Evolutionary conservation across 2,888 invertebrate genomes (phyloP), one percentile per base, ranked within the genome.

Genomic region (Cynaeus angustus): DNA sequence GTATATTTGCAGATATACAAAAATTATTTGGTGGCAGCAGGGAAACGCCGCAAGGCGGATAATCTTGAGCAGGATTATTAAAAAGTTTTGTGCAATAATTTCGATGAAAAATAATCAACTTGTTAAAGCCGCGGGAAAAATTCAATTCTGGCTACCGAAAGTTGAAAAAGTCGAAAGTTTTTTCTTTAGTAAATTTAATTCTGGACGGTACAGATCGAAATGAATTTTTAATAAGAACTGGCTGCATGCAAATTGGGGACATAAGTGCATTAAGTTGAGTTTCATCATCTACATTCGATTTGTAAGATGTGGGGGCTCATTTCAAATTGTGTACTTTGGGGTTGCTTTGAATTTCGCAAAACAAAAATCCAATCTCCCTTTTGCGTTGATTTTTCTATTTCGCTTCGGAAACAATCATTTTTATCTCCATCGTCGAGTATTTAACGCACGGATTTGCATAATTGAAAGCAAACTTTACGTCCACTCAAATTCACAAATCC

Each of bases 21-120:
- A 61, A 61, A 61, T 26, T 61, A 50, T 61, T 28, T n/a, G 43
- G 12, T 12, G 48, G 16, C 12, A 50, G 26, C 37, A 26, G 10
- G 38, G 7, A 61, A 61, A 12, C 26, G 50, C 50, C 26, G 7
- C 10, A 7, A 37, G 61, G 21, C 13, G 38, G 50, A 48, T 50
- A 50, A 50, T 48, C 45, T 37, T 3, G 21, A 16, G 10, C 21
- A 4, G 30, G 59, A 28, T 59, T 59, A 59, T 59, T 59, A 59
- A 61, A 61, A 61, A 61, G 61, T 61, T 61, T 50, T 12, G 38
- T 33, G 26, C 48, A 61, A 48, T 61, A 61, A 61, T 61, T 61
- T 21, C 38, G 61, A 61, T 50, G 61, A 61, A 61, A 61, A 61
- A 61, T 61, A 61, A 61, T 61, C 61, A 61, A 48, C 50, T 48